Conservation (phyloP, 2,113 vertebrate species). For the Hyperopisus bebe region DNA sequence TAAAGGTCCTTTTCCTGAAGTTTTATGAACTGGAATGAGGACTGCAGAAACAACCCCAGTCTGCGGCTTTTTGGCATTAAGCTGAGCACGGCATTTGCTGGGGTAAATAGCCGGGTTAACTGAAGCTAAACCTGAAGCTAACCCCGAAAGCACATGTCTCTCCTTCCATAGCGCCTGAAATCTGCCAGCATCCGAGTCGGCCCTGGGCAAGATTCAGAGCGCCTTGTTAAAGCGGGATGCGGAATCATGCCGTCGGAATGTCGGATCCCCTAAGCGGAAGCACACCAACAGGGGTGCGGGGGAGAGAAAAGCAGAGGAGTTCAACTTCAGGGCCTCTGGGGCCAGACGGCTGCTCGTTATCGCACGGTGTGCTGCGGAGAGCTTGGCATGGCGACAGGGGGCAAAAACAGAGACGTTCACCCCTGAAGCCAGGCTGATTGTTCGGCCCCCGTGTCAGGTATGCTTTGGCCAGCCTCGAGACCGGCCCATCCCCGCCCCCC, state of each 20-base stretch:
- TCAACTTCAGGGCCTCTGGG: conserved; percentile 3
- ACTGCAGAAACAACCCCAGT: not conserved
- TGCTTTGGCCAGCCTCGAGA: conserved; percentile 24
- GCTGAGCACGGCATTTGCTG: not conserved
- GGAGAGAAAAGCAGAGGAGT: conserved; percentile 9
- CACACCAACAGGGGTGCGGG: conserved; percentile 26
- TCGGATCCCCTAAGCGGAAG: conserved; percentile 35
- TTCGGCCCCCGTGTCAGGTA: conserved; percentile 30
- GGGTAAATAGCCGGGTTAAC: not conserved
- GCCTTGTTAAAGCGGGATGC: conserved; percentile 30
- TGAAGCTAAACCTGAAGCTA: not conserved
- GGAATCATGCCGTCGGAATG: conserved; percentile 28
- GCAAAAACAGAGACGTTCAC: conserved; percentile 7
- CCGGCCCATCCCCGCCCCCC: conserved; percentile 34
- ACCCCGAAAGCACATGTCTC: not conserved
- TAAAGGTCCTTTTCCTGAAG: not conserved
- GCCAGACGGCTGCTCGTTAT: conserved; percentile 10
- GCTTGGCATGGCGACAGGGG: not conserved
- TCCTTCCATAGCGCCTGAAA: not conserved
- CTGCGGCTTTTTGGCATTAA: not conserved
- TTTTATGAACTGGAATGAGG: not conserved
- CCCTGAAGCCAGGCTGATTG: conserved; percentile 3
- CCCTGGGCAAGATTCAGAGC: not conserved
- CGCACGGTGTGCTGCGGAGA: not conserved
- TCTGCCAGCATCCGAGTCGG: not conserved